Percentiles rank a stretch among this genome's conserved stretches.
phyloP scores from a whole-genome alignment of 1,140 invertebrate genomes.

The Caenorhabditis inopinata region DNA sequence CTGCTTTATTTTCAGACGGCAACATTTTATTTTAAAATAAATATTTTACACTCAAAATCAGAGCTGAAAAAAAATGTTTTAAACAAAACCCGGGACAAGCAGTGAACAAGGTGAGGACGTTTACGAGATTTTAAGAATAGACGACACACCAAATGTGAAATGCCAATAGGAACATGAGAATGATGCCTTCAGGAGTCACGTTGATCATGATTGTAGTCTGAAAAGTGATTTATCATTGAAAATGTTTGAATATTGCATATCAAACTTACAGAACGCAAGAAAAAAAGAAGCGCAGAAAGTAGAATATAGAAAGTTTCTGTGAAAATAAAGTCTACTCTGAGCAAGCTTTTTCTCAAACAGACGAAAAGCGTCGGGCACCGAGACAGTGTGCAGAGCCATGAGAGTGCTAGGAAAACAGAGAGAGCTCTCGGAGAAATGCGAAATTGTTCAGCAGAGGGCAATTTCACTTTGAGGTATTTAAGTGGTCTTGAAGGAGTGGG shows the following conservation, averaged over 20 bases:
- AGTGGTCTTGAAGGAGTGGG: background rate
- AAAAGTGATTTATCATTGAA: no score
- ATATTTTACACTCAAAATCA: no score
- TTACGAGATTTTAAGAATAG: background rate
- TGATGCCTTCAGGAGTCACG: slow-evolving; percentile 26
- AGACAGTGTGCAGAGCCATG: no score
- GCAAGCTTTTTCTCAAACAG: slow-evolving; percentile 16
- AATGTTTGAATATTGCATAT: no score
- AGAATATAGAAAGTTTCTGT: background rate
- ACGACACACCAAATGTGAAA: slow-evolving; percentile 19
- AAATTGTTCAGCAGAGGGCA: background rate
- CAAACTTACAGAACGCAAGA: no score
- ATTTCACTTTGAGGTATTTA: background rate
- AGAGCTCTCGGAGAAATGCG: background rate
- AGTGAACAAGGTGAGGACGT: no score
- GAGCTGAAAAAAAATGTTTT: no score
- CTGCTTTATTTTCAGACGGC: slow-evolving; percentile 33
- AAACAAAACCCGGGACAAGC: no score
- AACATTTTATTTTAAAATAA: background rate
- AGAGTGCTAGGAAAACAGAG: background rate
- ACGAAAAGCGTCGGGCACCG: background rate
- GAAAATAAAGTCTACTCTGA: background rate
- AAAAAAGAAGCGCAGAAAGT: background rate
- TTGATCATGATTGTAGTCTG: background rate
- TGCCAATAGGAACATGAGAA: background rate